These are phyloP conservation scores for Liasis olivaceus DNA, from an alignment of 2,797 vertebrate species.

Conservation along the genomic window DNA sequence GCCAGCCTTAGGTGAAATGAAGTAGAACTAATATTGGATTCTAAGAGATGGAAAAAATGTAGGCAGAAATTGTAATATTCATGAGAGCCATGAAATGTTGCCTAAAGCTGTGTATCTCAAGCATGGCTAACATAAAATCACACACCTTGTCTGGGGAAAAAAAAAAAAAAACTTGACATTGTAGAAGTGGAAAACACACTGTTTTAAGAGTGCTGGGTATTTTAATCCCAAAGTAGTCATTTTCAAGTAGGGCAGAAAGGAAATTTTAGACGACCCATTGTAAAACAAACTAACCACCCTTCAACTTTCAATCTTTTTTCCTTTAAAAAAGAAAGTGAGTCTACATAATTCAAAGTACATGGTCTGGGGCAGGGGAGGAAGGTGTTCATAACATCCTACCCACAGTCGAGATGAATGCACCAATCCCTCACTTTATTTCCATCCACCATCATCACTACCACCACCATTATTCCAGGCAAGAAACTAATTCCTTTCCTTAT, in stretches of 20 bases:
- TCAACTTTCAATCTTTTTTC: background rate
- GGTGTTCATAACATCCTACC: background rate
- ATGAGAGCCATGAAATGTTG: slow-evolving; percentile 48
- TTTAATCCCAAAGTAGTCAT: slow-evolving; percentile 13
- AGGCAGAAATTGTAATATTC: slow-evolving; percentile 30
- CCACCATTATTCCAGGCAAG: background rate
- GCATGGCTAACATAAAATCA: slow-evolving; percentile 58
- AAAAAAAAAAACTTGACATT: slow-evolving; percentile 40
- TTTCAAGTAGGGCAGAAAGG: background rate
- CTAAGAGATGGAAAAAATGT: background rate
- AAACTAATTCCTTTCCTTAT: background rate
- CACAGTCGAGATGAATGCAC: background rate
- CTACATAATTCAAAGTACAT: background rate
- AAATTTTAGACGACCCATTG: background rate
- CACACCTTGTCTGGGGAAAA: slow-evolving; percentile 4
- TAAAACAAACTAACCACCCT: background rate
- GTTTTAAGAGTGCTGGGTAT: slow-evolving; percentile 34
- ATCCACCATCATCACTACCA: background rate
- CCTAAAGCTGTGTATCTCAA: slow-evolving; percentile 59
- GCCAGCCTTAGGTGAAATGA: background rate
- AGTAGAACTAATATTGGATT: background rate
- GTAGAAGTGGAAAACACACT: background rate
- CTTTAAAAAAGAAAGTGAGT: background rate
- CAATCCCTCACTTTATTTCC: background rate
- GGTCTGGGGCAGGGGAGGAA: background rate